Evolutionary conservation across 2,113 vertebrate genomes (phyloP).

Genomic region (Dicentrarchus labrax): DNA sequence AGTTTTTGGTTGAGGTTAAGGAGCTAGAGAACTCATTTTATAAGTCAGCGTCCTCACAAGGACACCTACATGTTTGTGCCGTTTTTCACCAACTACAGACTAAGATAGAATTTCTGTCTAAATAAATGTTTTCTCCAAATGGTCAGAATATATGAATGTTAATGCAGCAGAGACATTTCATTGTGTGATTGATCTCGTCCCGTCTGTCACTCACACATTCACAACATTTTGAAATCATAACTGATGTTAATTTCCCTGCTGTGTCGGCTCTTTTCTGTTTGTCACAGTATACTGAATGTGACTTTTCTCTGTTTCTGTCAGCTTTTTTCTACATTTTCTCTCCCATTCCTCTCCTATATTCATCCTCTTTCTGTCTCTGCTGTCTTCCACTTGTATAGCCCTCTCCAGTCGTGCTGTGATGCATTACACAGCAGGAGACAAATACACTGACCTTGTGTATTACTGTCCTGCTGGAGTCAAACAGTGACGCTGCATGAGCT

Average conservation of each 20-base stretch:
- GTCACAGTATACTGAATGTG: not conserved
- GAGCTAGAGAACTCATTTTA: too few relatives aligned
- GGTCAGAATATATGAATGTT: slow-evolving; percentile 8
- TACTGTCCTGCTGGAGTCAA: not conserved
- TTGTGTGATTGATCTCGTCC: too few relatives aligned
- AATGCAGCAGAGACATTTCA: not conserved
- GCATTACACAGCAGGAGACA: not conserved
- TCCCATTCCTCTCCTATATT: not conserved
- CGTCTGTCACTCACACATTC: too few relatives aligned
- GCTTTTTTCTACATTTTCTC: too few relatives aligned
- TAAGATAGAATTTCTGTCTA: not conserved
- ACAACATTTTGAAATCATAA: too few relatives aligned
- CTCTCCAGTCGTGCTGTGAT: not conserved
- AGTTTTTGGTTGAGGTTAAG: not conserved
- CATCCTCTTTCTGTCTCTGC: not conserved
- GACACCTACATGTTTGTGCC: not conserved
- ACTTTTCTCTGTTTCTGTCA: not conserved
- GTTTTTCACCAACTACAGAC: not conserved
- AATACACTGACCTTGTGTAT: not conserved
- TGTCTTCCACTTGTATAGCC: too few relatives aligned
- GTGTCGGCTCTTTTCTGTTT: not conserved
- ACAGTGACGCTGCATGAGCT: not conserved
- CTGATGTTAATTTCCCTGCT: not conserved
- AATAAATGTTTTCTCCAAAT: slow-evolving; percentile 15
- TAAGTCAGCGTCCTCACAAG: too few relatives aligned